A percentile compares a stretch with the other conserved stretches of the same genome.
phyloP scores from a whole-genome alignment of 2,113 vertebrate species.

The Gadus chalcogrammus region DNA sequence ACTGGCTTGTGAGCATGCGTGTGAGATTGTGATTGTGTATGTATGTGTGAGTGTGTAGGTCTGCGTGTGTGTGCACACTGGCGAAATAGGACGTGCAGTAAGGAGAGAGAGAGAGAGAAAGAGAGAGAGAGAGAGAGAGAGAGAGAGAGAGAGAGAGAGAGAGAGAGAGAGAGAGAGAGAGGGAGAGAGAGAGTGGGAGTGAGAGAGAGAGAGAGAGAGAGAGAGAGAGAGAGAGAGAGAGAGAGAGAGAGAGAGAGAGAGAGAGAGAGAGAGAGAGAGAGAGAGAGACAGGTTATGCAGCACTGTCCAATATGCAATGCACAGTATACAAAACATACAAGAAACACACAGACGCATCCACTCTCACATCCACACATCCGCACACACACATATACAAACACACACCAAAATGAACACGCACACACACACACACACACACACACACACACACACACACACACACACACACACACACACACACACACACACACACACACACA shows the following conservation, averaged over 20 bases:
- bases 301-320: constrained; percentile 28
- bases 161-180: constrained; percentile 32
- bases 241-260: constrained; percentile 4
- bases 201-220: constrained; percentile 20
- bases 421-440: constrained; percentile 20
- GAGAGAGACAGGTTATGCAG: constrained; percentile 39
- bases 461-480: constrained; percentile 16
- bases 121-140: too few relatives aligned
- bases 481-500: neutral
- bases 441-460: constrained; percentile 34
- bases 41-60: constrained; percentile 7
- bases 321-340: constrained; percentile 29
- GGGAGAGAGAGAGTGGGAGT: neutral
- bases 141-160: constrained; percentile 23
- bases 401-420: constrained; percentile 15
- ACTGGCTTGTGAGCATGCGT: constrained; percentile 53
- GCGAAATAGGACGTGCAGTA: constrained; percentile 40
- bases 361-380: constrained; percentile 15
- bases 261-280: constrained; percentile 20
- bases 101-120: neutral
- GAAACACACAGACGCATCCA: constrained; percentile 20
- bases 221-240: too few relatives aligned
- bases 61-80: constrained; percentile 52
- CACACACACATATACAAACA: constrained; percentile 1
- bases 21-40: constrained; percentile 26